Evolutionary conservation across 2,113 vertebrate genomes (phyloP).

Genomic region (Callospermophilus lateralis): DNA sequence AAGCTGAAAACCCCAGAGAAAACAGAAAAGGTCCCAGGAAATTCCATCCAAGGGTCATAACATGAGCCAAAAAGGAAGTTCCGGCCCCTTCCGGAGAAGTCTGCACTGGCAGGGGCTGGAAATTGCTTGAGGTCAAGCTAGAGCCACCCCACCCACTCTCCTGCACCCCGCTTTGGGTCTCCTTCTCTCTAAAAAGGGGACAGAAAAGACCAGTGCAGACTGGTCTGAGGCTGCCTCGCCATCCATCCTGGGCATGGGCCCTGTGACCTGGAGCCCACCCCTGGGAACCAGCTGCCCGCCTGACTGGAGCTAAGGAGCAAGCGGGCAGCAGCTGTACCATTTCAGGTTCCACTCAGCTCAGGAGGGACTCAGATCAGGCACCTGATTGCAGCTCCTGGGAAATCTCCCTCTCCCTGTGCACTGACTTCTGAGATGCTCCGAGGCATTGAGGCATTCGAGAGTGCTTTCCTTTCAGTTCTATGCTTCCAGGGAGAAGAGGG

Average conservation of each 20-base stretch:
- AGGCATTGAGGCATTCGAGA: not conserved
- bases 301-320: not conserved
- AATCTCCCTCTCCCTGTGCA: not conserved
- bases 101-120: not conserved
- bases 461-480: not conserved
- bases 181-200: not conserved
- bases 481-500: not conserved
- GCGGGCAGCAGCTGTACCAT: not conserved
- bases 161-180: not conserved
- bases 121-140: not conserved
- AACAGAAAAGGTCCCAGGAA: conserved; percentile 59
- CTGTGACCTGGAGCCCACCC: not conserved
- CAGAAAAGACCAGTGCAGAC: not conserved
- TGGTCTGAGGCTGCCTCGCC: not conserved
- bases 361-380: not conserved
- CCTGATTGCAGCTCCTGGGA: not conserved
- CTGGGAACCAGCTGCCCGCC: not conserved
- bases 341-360: not conserved
- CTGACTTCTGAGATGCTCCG: not conserved
- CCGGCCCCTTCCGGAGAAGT: not conserved
- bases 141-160: not conserved
- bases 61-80: not conserved
- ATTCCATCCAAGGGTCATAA: not conserved
- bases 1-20: conserved; percentile 9
- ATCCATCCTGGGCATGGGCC: not conserved